Evolutionary conservation across 1,140 invertebrate genomes (phyloP).

Genomic region (Platyscapa corneri): DNA sequence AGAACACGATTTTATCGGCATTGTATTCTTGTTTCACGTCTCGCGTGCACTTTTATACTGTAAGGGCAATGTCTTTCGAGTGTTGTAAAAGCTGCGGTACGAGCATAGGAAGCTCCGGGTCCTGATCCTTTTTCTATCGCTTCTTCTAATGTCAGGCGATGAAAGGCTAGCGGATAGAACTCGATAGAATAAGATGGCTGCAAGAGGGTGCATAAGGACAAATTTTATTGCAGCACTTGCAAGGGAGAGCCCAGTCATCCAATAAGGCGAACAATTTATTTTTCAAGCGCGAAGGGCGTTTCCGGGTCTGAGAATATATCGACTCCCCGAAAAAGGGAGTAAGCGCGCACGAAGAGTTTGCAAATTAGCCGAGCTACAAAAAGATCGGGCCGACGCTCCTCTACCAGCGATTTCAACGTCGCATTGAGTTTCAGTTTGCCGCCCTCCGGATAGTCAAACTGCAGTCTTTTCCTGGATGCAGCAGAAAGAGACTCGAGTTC

Average conservation of each 20-base stretch:
- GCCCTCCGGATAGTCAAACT: not conserved
- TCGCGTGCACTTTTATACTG: not conserved
- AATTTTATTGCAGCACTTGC: conserved; percentile 31
- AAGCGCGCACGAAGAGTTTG: conserved; percentile 22
- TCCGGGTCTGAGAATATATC: not conserved
- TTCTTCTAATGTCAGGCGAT: not conserved
- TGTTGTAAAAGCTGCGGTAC: not conserved
- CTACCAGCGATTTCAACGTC: not conserved
- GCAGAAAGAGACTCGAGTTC: not conserved
- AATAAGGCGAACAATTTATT: conserved; percentile 46
- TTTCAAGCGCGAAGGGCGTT: not conserved
- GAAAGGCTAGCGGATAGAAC: not conserved
- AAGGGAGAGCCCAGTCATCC: not conserved
- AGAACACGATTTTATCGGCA: not conserved
- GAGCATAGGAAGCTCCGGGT: too few species aligned
- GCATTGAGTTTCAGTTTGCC: conserved; percentile 28
- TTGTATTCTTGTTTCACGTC: not conserved
- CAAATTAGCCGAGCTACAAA: conserved; percentile 27
- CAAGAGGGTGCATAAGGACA: not conserved
- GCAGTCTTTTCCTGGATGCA: not conserved
- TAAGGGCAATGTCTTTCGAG: not conserved
- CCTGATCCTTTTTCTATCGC: not conserved
- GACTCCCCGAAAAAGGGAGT: not conserved
- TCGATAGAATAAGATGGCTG: not conserved
- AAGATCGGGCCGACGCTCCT: not conserved